Percentiles rank a stretch among this genome's conserved stretches.
phyloP scores from a whole-genome alignment of 2,888 invertebrate genomes.

The Esperia sulphurella region DNA sequence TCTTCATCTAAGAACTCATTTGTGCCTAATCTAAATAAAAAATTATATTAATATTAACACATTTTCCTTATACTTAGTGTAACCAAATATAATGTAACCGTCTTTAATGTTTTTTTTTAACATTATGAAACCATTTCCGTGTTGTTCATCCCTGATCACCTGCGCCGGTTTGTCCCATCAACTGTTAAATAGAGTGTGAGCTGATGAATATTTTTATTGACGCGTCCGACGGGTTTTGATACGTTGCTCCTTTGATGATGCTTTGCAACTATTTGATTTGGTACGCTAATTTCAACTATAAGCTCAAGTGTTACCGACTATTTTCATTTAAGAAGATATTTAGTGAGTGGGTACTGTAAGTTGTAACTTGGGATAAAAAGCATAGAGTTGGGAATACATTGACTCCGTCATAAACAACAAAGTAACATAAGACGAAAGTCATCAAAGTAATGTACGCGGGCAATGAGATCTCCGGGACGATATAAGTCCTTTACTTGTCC shows the following conservation, averaged over 20 bases:
- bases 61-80: no score
- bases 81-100: no score
- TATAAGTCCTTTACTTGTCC: slow-evolving; percentile 67
- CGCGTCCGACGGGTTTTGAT: slow-evolving; percentile 58
- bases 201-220: slow-evolving; percentile 78
- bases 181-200: slow-evolving; percentile 74
- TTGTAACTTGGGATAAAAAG: slow-evolving; percentile 19
- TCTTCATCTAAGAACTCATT: no score
- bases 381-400: slow-evolving; percentile 25
- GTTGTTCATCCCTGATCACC: slow-evolving; percentile 45
- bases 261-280: slow-evolving; percentile 2
- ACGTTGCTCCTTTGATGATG: slow-evolving; percentile 23
- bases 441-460: slow-evolving; percentile 55
- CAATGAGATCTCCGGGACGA: slow-evolving; percentile 60
- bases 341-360: slow-evolving; percentile 3
- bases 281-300: slow-evolving; percentile 24
- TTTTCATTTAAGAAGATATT: neutral
- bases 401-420: neutral
- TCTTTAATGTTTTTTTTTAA: neutral
- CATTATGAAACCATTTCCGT: neutral
- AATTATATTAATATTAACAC: no score
- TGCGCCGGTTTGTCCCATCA: slow-evolving; percentile 60
- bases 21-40: no score
- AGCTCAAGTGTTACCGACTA: slow-evolving; percentile 14
- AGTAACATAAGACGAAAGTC: slow-evolving; percentile 50